Conservation (phyloP, 2,113 vertebrate genomes). For the Spheniscus mendiculus region DNA sequence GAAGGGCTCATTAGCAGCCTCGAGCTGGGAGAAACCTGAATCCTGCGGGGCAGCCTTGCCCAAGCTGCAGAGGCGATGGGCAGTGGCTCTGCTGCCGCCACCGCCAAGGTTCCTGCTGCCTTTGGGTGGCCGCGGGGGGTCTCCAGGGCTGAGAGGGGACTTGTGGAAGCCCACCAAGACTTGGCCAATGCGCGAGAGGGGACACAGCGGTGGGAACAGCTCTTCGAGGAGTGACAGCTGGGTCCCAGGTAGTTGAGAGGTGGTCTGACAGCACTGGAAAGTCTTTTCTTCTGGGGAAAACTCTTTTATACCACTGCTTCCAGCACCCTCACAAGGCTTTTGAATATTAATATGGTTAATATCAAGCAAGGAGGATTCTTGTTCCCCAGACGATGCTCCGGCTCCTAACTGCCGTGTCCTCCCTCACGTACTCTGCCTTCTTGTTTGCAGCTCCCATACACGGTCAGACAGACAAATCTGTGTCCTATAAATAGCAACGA, state of each 20-base stretch:
- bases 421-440: not conserved
- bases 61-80: not conserved
- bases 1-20: not conserved
- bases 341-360: not conserved
- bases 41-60: not conserved
- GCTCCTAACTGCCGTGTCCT: not conserved
- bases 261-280: not conserved
- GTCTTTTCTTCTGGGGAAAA: not conserved
- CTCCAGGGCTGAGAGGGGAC: not conserved
- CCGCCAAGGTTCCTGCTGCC: not conserved
- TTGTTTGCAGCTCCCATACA: not conserved
- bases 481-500: constrained; percentile 32
- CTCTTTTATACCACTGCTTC: not conserved
- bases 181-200: not conserved
- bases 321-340: not conserved
- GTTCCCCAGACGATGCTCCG: not conserved
- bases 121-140: not conserved
- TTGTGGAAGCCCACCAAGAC: not conserved
- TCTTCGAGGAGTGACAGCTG: not conserved
- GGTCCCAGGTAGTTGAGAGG: not conserved
- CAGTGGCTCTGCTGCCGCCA: not conserved
- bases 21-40: not conserved
- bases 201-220: not conserved
- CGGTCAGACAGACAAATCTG: not conserved
- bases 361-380: not conserved